Percentiles rank a stretch among this genome's conserved stretches.
Conservation (phyloP, 1,140 invertebrate species). For the Drosophila suzukii region DNA sequence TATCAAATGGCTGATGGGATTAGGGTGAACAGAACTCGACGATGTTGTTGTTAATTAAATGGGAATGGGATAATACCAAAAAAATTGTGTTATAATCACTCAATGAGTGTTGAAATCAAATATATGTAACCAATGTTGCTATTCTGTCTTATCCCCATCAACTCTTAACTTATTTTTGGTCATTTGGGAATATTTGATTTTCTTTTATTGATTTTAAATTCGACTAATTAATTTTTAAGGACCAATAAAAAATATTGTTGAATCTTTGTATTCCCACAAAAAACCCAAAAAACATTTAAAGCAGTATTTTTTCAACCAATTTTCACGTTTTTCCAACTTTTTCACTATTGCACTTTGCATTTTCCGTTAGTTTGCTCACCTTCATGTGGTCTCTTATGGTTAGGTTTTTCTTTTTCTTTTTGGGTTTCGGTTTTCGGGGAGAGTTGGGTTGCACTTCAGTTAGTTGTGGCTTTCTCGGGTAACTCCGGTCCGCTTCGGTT, state of each 20-base stretch:
- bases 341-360: slow-evolving; percentile 1
- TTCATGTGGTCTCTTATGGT: slow-evolving; percentile 17
- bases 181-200: not conserved
- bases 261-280: no score
- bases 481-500: slow-evolving; percentile 15
- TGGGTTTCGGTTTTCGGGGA: not conserved
- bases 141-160: not conserved
- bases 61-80: slow-evolving; percentile 16
- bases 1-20: slow-evolving; percentile 36
- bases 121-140: not conserved
- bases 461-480: slow-evolving; percentile 16
- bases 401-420: slow-evolving; percentile 4
- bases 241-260: no score
- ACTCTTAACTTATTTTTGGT: not conserved
- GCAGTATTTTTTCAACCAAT: not conserved
- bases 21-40: slow-evolving; percentile 26
- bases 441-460: slow-evolving; percentile 5
- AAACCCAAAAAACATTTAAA: not conserved
- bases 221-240: no score
- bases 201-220: no score
- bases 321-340: not conserved
- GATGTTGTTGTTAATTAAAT: slow-evolving; percentile 36
- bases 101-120: slow-evolving; percentile 3
- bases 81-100: slow-evolving; percentile 13
- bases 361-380: slow-evolving; percentile 1